phyloP scores from a whole-genome alignment of 2,113 vertebrate species.

The Dasyornis broadbenti region DNA sequence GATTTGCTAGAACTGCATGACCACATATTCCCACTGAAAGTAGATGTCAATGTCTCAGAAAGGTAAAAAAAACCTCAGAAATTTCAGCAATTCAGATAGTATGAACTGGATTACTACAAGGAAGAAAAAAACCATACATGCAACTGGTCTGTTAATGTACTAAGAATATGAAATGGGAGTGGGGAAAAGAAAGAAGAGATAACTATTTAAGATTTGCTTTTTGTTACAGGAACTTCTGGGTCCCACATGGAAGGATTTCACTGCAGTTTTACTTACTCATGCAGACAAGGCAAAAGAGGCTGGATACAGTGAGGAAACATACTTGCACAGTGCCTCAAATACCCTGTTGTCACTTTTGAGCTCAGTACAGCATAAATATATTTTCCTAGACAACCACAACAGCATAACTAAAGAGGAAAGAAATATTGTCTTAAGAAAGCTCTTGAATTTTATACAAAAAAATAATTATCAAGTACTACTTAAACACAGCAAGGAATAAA shows the following conservation, averaged over 20 bases:
- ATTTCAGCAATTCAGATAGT: not conserved
- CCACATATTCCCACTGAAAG: not conserved
- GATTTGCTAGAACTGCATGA: not conserved
- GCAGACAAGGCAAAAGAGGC: constrained; percentile 73
- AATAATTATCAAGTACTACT: constrained; percentile 70
- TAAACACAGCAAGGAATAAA: constrained; percentile 48
- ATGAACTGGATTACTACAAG: not conserved
- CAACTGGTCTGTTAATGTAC: not conserved
- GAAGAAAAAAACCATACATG: not conserved
- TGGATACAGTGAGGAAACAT: constrained; percentile 58
- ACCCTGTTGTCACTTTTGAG: constrained; percentile 63
- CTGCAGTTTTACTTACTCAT: constrained; percentile 79
- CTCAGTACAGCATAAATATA: constrained; percentile 62
- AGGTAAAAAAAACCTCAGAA: not conserved
- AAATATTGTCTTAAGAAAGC: constrained; percentile 62
- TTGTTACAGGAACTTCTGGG: constrained; percentile 79
- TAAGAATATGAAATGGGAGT: not conserved
- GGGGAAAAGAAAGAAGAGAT: not conserved
- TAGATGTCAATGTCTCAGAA: not conserved
- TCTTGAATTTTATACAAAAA: constrained; percentile 72
- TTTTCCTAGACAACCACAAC: constrained; percentile 73
- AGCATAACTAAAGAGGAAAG: constrained; percentile 64
- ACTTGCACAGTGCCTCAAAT: constrained; percentile 62
- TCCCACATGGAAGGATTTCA: constrained; percentile 75
- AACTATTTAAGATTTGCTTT: constrained; percentile 9